Evolutionary conservation across 64 coral and sea anemone genomes (phyloP).

Genomic region (Pachyseris speciosa): DNA sequence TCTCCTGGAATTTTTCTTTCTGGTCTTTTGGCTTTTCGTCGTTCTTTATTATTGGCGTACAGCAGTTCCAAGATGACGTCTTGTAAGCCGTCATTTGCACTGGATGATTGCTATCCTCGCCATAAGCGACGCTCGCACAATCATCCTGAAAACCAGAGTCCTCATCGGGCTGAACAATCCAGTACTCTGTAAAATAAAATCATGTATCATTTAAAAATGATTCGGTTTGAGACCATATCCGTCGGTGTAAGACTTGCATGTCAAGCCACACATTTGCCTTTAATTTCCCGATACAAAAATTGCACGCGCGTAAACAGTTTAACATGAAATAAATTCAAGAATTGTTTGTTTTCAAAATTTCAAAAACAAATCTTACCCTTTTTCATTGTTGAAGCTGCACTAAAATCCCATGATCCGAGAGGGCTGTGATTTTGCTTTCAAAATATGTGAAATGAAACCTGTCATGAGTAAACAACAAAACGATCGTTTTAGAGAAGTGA

Average conservation of each 20-base stretch:
- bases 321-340: not conserved
- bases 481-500: not conserved
- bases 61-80: not conserved
- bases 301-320: not conserved
- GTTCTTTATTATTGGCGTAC: not conserved
- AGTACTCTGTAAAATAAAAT: too few relatives aligned
- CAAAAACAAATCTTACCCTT: not conserved
- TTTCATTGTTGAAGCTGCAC: not conserved
- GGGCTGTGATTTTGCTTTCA: not conserved
- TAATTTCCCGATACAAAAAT: not conserved
- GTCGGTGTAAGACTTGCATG: not conserved
- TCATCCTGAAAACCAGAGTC: constrained; percentile 48
- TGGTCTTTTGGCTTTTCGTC: not conserved
- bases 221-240: too few relatives aligned
- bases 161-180: constrained; percentile 8
- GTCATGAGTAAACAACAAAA: not conserved
- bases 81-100: not conserved
- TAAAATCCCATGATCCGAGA: not conserved
- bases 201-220: too few relatives aligned
- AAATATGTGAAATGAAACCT: not conserved
- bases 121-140: not conserved
- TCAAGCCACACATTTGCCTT: not conserved
- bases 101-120: not conserved
- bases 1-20: not conserved
- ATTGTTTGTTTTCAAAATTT: not conserved